phyloP scores from a whole-genome alignment of 2,113 vertebrate species.

The Thinocorus orbignyianus region DNA sequence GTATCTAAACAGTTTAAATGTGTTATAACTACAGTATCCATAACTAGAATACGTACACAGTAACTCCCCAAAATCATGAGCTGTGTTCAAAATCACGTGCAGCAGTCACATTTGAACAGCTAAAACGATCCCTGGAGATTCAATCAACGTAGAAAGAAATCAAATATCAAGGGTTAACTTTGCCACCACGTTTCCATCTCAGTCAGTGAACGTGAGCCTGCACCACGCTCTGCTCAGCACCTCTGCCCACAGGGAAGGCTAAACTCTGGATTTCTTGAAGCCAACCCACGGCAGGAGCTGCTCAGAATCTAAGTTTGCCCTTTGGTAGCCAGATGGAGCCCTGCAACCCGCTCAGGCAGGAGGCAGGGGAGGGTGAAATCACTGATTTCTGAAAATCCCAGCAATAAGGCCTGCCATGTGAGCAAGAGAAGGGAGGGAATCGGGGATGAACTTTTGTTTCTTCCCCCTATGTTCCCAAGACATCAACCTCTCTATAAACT shows the following conservation, averaged over 20 bases:
- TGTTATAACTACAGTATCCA: slow-evolving; percentile 5
- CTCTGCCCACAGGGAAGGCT: background rate
- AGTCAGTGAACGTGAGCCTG: background rate
- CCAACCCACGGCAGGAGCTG: background rate
- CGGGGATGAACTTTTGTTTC: background rate
- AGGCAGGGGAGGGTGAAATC: background rate
- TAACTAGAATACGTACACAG: background rate
- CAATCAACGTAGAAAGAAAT: background rate
- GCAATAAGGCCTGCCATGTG: background rate
- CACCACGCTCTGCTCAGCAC: background rate
- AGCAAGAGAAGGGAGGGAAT: background rate
- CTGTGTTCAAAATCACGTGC: background rate
- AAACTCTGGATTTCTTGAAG: background rate
- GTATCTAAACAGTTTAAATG: slow-evolving; percentile 40
- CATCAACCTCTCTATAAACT: background rate
- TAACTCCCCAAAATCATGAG: background rate
- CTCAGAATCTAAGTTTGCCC: background rate
- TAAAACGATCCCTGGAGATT: background rate
- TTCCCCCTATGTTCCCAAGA: background rate
- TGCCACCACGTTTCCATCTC: background rate
- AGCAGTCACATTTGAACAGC: background rate
- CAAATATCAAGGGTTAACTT: background rate
- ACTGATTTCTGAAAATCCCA: background rate
- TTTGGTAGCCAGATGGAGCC: background rate
- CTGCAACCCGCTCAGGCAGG: fast-evolving